Evolutionary conservation across 2,797 vertebrate genomes (phyloP).

Genomic region (Protosalanx chinensis): DNA sequence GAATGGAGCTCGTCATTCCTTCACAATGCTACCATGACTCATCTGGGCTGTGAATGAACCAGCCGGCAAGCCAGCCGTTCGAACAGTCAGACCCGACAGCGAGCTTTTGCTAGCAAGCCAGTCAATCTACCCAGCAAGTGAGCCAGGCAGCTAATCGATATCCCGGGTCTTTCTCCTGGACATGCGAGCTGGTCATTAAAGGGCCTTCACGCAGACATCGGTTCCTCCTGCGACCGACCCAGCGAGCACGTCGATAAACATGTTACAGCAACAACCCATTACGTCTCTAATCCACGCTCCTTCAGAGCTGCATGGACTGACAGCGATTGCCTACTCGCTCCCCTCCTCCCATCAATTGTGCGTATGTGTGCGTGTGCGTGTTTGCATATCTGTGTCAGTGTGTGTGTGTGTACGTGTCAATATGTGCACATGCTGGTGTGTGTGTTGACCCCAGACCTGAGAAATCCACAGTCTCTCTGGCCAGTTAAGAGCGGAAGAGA

Average conservation of each 20-base stretch:
- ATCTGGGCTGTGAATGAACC: neutral
- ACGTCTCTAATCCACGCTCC: neutral
- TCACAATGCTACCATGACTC: neutral
- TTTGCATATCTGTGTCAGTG: neutral
- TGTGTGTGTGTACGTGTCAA: constrained; percentile 6
- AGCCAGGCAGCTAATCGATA: no score
- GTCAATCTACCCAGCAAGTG: no score
- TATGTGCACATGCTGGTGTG: neutral
- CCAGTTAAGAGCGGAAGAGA: neutral
- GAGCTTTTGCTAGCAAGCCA: no score
- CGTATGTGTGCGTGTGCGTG: neutral
- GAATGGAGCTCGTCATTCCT: neutral
- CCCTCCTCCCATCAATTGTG: neutral
- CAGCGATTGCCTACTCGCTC: neutral
- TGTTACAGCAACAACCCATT: constrained; percentile 30
- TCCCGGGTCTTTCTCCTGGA: constrained; percentile 29
- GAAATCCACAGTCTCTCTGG: neutral
- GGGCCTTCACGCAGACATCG: constrained; percentile 36
- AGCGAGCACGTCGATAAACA: constrained; percentile 50
- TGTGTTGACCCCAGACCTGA: neutral
- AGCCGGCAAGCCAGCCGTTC: neutral
- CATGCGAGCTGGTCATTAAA: constrained; percentile 52
- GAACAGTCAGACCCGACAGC: neutral
- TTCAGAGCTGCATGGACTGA: neutral
- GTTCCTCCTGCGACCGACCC: constrained; percentile 15